phyloP scores from a whole-genome alignment of 2,113 vertebrate genomes.

The Orthochromis indermauri region DNA sequence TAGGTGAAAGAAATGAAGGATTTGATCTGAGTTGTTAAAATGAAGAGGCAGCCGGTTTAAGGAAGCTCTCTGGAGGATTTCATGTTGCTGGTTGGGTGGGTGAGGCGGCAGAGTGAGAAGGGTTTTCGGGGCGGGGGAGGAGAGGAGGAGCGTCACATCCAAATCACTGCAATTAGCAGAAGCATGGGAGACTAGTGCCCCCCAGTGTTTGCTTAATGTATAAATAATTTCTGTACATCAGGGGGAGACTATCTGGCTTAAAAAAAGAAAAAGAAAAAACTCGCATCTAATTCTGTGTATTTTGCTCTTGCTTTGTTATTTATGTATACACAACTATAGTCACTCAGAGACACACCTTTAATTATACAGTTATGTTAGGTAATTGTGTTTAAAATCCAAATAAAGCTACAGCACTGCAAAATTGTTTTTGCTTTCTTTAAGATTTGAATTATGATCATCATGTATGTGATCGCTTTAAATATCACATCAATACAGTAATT shows the following conservation, averaged over 20 bases:
- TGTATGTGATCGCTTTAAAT: background rate
- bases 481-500: background rate
- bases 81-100: conserved; percentile 11
- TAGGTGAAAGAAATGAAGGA: background rate
- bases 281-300: background rate
- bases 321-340: background rate
- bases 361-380: background rate
- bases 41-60: conserved; percentile 5
- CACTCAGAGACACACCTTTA: background rate
- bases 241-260: background rate
- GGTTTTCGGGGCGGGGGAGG: background rate
- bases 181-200: conserved; percentile 58
- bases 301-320: background rate
- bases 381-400: background rate
- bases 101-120: background rate
- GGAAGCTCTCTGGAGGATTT: conserved; percentile 34
- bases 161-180: conserved; percentile 53
- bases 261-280: background rate
- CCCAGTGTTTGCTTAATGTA: conserved; percentile 42
- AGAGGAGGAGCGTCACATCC: background rate
- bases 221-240: background rate
- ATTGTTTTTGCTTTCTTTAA: background rate
- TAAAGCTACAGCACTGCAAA: background rate
- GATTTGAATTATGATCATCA: background rate
- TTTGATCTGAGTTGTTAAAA: conserved; percentile 29